Evolutionary conservation across 2,888 invertebrate species (phyloP).

Genomic region (Dolomedes plantarius): DNA sequence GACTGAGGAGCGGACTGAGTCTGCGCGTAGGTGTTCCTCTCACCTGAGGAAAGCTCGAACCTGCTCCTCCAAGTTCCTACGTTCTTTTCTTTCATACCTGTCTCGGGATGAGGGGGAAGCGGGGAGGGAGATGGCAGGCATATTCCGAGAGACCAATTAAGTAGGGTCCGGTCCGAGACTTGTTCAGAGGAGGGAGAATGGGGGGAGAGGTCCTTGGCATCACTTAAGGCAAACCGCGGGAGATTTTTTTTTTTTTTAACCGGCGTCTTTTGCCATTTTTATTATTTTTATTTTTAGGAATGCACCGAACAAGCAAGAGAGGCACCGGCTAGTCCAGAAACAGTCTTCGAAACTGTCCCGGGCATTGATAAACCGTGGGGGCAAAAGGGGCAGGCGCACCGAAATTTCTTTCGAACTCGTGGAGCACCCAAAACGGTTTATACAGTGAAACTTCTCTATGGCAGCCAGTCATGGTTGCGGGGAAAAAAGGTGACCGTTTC

Average conservation of each 20-base stretch:
- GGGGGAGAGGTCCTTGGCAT: conserved; percentile 48
- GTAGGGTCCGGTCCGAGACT: conserved; percentile 52
- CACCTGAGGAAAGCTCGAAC: conserved; percentile 24
- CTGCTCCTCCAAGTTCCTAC: conserved; percentile 21
- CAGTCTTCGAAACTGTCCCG: too few species aligned
- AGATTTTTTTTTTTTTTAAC: conserved; percentile 3
- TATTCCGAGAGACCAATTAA: conserved; percentile 62
- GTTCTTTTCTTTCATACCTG: conserved; percentile 19
- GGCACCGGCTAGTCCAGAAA: neutral
- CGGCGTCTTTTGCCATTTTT: neutral
- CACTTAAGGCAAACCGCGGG: conserved; percentile 29
- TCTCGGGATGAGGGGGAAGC: neutral
- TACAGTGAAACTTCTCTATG: too few species aligned
- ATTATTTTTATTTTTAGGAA: neutral
- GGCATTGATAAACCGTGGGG: too few species aligned
- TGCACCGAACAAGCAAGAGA: neutral
- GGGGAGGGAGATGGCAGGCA: neutral
- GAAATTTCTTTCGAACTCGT: too few species aligned
- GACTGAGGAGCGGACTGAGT: conserved; percentile 35
- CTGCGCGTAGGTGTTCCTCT: conserved; percentile 62
- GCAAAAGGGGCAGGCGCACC: too few species aligned
- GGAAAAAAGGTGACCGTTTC: too few species aligned
- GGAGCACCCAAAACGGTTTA: too few species aligned
- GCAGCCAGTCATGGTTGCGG: too few species aligned
- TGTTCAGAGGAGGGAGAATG: conserved; percentile 9